Conservation (phyloP, 2,113 vertebrate species). For the Corydoras sp. region DNA sequence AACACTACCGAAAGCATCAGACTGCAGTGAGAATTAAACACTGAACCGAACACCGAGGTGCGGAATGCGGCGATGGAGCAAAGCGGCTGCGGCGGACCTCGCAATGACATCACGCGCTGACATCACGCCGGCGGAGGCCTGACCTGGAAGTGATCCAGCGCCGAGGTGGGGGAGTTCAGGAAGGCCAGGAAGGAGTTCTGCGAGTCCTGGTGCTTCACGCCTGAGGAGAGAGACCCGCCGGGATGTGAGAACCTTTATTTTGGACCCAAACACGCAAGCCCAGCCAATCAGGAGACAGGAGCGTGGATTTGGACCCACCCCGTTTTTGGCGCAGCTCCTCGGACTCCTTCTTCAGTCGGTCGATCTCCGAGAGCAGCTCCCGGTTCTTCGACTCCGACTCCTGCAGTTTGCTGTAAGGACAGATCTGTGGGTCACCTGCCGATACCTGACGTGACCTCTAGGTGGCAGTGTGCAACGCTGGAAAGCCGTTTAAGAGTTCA, state of each 20-base stretch:
- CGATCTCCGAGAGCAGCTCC: conserved; percentile 85
- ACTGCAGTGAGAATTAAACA: too few species aligned
- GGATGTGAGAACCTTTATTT: neutral
- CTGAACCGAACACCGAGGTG: too few species aligned
- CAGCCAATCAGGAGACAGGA: too few species aligned
- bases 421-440: neutral
- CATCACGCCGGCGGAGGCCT: conserved; percentile 54
- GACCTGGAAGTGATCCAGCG: conserved; percentile 94
- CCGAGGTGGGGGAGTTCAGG: conserved; percentile 92
- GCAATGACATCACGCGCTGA: too few species aligned
- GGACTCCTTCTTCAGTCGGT: conserved; percentile 87
- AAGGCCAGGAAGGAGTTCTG: conserved; percentile 99
- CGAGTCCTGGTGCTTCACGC: conserved; percentile 98
- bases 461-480: too few species aligned
- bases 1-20: too few species aligned
- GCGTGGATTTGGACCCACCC: conserved; percentile 62
- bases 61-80: too few species aligned
- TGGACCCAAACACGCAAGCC: too few species aligned
- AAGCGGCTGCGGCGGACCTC: too few species aligned
- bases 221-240: conserved; percentile 64
- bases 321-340: conserved; percentile 89
- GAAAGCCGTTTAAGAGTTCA: too few species aligned
- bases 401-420: conserved; percentile 82
- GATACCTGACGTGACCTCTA: too few species aligned
- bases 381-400: conserved; percentile 87